Evolutionary conservation across 2,113 vertebrate genomes (phyloP).

Genomic region (Steatornis caripensis): DNA sequence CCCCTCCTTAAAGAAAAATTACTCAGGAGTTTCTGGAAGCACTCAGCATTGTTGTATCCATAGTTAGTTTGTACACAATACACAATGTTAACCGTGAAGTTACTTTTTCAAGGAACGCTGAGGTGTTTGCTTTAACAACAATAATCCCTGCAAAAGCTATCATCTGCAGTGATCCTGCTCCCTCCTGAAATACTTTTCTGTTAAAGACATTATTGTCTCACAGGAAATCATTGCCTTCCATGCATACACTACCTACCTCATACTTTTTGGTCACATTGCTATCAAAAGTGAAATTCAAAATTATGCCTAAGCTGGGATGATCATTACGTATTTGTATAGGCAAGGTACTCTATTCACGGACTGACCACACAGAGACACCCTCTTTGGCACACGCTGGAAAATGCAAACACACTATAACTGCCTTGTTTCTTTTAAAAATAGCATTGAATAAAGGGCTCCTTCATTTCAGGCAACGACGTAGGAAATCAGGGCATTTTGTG

Average conservation of each 20-base stretch:
- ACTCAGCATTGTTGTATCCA: not conserved
- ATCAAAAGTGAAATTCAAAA: conserved; percentile 2
- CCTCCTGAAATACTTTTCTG: not conserved
- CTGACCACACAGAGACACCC: conserved; percentile 28
- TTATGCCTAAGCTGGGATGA: not conserved
- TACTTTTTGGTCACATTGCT: not conserved
- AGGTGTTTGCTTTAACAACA: conserved; percentile 4
- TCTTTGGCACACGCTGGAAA: not conserved
- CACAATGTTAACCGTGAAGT: not conserved
- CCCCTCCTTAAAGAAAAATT: not conserved
- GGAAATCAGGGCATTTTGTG: not conserved
- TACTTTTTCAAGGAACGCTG: not conserved
- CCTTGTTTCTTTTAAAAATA: conserved; percentile 55
- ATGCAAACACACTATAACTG: not conserved
- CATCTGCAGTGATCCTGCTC: not conserved
- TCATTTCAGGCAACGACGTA: not conserved
- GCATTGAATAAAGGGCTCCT: conserved; percentile 33
- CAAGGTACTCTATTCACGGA: not conserved
- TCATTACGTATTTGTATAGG: not conserved
- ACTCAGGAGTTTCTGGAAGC: not conserved
- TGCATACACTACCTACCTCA: conserved; percentile 4
- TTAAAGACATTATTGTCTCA: conserved; percentile 44
- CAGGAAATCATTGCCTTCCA: conserved; percentile 32
- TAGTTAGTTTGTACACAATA: not conserved
- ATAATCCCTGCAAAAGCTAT: conserved; percentile 48